phyloP scores from a whole-genome alignment of 30 jellyfish, hydroid and myxozoan genomes.

The Rhopilema esculentum region DNA sequence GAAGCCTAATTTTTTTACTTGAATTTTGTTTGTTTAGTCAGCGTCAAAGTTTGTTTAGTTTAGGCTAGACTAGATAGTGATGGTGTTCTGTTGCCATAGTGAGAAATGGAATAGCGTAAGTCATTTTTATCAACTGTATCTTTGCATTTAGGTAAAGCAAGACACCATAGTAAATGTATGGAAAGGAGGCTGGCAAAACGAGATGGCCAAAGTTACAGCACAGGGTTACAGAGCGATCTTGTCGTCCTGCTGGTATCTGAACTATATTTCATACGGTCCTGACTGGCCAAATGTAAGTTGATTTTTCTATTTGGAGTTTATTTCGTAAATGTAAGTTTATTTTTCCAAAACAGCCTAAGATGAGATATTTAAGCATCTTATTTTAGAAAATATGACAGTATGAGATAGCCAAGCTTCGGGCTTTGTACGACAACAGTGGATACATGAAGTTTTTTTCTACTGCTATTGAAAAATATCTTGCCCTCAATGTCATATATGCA shows the following conservation, averaged over 20 bases:
- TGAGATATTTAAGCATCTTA: background rate
- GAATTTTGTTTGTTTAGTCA: background rate
- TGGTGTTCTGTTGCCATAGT: background rate
- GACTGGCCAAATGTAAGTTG: slow-evolving; percentile 97
- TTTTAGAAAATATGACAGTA: too few species aligned
- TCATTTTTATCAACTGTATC: background rate
- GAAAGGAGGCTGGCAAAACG: slow-evolving; percentile 98
- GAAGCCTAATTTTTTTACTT: too few species aligned
- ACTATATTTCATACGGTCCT: slow-evolving; percentile 92
- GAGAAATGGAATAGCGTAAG: background rate
- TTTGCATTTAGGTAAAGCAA: slow-evolving; percentile 76
- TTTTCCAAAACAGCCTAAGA: background rate
- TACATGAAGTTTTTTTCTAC: too few species aligned
- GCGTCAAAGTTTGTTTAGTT: background rate
- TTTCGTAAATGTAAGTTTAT: background rate
- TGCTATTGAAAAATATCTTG: too few species aligned
- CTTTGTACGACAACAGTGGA: too few species aligned
- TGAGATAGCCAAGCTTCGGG: too few species aligned
- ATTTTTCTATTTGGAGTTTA: background rate
- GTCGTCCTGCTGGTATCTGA: slow-evolving; percentile 93
- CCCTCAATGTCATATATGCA: too few species aligned
- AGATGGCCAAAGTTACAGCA: slow-evolving; percentile 80
- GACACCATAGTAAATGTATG: slow-evolving; percentile 93
- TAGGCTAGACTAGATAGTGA: background rate
- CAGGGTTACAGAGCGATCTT: slow-evolving; percentile 84